Evolutionary conservation across 2,888 invertebrate genomes (phyloP), one percentile per base, ranked within the genome.

Genomic region (Chrysina gloriosa): DNA sequence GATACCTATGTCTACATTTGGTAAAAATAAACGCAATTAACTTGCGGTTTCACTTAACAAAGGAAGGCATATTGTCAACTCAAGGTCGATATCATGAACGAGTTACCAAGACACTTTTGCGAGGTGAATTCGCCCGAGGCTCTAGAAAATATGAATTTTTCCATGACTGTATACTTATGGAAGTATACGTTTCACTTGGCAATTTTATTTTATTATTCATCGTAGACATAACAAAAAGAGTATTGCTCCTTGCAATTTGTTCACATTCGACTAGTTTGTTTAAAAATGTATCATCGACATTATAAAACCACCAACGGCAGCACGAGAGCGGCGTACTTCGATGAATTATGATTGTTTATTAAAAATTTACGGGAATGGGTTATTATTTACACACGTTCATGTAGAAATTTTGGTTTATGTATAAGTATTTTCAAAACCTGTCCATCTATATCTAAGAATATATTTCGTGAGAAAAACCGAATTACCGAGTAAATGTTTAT

Each of bases 91-190:
- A 16, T 21, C 36, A 39, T 16, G 16, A 58, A 39, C 11, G 39
- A 11, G 58, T 58, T 42, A 58, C 58, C 16, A 27, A 36, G 56
- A 58, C 39, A 58, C 21, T 34, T 58, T 19, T 25, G 42, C 25
- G 58, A 39, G 9, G 21, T 39, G 39, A 25, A 58, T 39, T 39
- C 25, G 25, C 27, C 42, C 58, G 42, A 58, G 58, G 58, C 42
- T 58, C 25, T 11, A 58, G 58, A 58, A 58, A 58, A 58, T 58
- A 58, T 58, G 58, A 42, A 58, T 58, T 58, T 42, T 58, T 58
- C 58, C 58, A 25, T 58, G 58, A 58, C 58, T 52, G 50, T 58
- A 23, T 14, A 56, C 56, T 36, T 36, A 36, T 56, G 36, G 31
- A 27, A 39, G 39, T 25, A 36, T 27, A 42, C 58, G 56, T 56